Base-by-base conservation (phyloP, 1,140 invertebrate species). In the Cydia fagiglandana region DNA sequence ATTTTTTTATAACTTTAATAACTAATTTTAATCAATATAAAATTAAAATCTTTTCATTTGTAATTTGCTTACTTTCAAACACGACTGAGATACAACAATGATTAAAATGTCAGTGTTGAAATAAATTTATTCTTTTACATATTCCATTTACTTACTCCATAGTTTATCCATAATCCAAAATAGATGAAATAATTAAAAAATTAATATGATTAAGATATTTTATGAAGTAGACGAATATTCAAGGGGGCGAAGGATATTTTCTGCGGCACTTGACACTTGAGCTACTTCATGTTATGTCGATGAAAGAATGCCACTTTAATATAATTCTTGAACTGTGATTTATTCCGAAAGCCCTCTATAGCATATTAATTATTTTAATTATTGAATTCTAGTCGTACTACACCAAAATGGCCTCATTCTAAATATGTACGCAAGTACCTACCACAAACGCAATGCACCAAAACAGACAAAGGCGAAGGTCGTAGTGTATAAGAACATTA, bases 391-490 rank as follows among this genome's bases (percentile, higher is more conserved):
- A 70, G 15, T 38, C n/a, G n/a, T 70, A 70, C 30, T 70, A 38
- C 34, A 70, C 34, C 66, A 70, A 70, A 70, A 70, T 73, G 47
- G 73, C 73, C 47, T 75, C 73, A 73, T 79, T 78, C 75, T 83
- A 85, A 81, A 38, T 77, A 75, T 64, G 53, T 77, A 77, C 80
- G 64, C 66, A 70, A 70, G 66, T 70, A 70, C 66, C 66, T 76
- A 78, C 77, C 77, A 84, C 80, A 88, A 91, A 91, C 91, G 91
- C 91, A 93, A 91, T 93, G 90, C 91, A 93, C 86, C 90, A 93
- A 89, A 86, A n/a, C 86, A 91, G 89, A 91, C 91, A 93, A 93
- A 91, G 90, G 90, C 91, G 91, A 91, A 91, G 88, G 88, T 90
- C 89, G 89, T 89, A 91, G 82, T 89, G 79, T 81, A 84, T 76